Conservation (phyloP, 2,888 invertebrate genomes). For the Choristoneura rosaceana region DNA sequence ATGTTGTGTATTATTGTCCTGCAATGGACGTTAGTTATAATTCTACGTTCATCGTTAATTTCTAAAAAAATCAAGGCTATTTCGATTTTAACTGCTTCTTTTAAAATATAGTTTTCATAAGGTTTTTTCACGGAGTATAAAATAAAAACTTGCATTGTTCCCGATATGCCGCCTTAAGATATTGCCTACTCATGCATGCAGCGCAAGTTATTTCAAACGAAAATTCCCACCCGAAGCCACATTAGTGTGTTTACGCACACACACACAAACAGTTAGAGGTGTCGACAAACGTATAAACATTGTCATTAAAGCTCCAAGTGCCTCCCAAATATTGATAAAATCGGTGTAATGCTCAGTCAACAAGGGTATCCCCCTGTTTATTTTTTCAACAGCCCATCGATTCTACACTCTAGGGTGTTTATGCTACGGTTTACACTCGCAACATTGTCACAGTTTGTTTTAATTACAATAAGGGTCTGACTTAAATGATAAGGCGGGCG, state of each 20-base stretch:
- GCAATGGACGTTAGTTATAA: too few species aligned
- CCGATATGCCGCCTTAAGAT: background rate
- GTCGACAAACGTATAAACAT: constrained; percentile 28
- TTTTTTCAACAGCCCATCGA: constrained; percentile 17
- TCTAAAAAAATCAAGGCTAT: too few species aligned
- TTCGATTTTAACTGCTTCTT: too few species aligned
- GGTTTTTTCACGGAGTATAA: too few species aligned
- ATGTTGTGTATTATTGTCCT: too few species aligned
- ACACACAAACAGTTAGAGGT: background rate
- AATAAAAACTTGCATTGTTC: too few species aligned
- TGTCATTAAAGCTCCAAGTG: constrained; percentile 28
- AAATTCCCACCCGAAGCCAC: background rate
- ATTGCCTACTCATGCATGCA: background rate
- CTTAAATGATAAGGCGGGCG: constrained; percentile 27
- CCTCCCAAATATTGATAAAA: constrained; percentile 39
- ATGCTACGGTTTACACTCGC: constrained; percentile 13
- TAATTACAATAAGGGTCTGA: constrained; percentile 30
- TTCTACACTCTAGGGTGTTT: constrained; percentile 6
- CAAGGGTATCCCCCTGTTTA: constrained; percentile 18
- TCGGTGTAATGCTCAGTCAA: constrained; percentile 34
- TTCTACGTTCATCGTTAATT: too few species aligned
- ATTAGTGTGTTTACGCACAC: constrained; percentile 7
- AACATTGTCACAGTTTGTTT: background rate
- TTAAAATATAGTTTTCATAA: too few species aligned
- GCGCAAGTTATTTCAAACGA: constrained; percentile 5